These are phyloP conservation scores for Junco hyemalis DNA, from an alignment of 2,113 vertebrate genomes.

Conservation along the genomic window DNA sequence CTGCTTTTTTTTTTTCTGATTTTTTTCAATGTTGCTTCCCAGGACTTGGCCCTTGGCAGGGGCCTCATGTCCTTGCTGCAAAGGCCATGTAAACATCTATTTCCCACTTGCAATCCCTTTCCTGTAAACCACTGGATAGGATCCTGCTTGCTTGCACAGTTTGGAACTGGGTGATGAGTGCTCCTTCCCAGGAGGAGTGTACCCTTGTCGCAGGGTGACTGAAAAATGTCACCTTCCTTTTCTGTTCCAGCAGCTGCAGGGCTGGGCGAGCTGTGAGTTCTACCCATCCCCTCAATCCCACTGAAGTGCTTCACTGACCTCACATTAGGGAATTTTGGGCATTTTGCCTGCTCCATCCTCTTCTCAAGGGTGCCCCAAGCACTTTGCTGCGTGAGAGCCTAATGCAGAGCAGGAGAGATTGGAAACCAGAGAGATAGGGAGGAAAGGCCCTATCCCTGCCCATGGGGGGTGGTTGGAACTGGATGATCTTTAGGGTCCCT, in stretches of 20 bases:
- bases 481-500: not conserved
- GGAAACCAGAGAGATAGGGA: not conserved
- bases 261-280: not conserved
- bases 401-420: not conserved
- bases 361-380: not conserved
- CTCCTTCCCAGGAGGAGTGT: not conserved
- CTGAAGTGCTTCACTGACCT: not conserved
- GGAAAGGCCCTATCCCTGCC: not conserved
- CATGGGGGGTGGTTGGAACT: not conserved
- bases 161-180: not conserved
- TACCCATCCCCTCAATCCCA: accelerated
- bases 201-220: not conserved
- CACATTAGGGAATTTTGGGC: accelerated
- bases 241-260: not conserved
- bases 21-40: not conserved
- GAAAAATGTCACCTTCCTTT: not conserved
- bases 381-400: not conserved
- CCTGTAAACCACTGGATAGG: not conserved
- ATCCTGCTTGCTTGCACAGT: not conserved
- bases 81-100: not conserved
- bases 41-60: not conserved
- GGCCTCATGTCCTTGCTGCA: not conserved
- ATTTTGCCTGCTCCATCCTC: not conserved
- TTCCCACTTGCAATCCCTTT: not conserved
- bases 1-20: not conserved